phyloP scores from a whole-genome alignment of 1,140 invertebrate genomes.

The Contarinia nasturtii region DNA sequence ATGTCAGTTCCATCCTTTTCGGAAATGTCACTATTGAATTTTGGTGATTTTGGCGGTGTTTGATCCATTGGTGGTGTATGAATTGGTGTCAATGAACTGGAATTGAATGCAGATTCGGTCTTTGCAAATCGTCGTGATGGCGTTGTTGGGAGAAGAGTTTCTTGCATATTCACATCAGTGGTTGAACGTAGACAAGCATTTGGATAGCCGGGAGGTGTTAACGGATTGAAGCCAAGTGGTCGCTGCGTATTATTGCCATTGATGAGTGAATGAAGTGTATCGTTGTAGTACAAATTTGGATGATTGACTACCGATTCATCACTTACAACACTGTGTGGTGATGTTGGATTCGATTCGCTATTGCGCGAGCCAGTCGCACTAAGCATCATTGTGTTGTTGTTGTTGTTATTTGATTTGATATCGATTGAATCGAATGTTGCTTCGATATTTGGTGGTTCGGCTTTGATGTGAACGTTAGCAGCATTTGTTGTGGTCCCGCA shows the following conservation, averaged over 20 bases:
- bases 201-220: conserved; percentile 27
- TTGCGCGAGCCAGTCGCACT: conserved; percentile 19
- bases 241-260: conserved; percentile 11
- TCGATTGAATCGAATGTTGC: conserved; percentile 1
- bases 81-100: conserved; percentile 11
- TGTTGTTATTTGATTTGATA: too few species aligned
- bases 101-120: conserved; percentile 4
- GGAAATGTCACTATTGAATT: conserved; percentile 21
- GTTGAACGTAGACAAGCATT: conserved; percentile 23
- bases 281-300: conserved; percentile 20
- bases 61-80: conserved; percentile 22
- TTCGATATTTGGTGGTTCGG: conserved; percentile 12
- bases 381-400: conserved; percentile 11
- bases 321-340: conserved; percentile 24
- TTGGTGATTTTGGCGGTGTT: conserved; percentile 33
- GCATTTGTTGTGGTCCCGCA: conserved; percentile 18
- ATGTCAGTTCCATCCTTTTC: conserved; percentile 16
- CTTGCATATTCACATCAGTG: conserved; percentile 20
- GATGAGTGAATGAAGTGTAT: conserved; percentile 21
- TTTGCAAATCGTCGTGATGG: conserved; percentile 6
- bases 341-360: conserved; percentile 26
- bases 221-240: conserved; percentile 21
- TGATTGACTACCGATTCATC: conserved; percentile 13
- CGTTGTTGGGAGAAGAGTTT: conserved; percentile 7
- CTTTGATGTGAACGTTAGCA: conserved; percentile 6